Evolutionary conservation across 1,140 invertebrate species (phyloP).

Genomic region (Anastrepha ludens): DNA sequence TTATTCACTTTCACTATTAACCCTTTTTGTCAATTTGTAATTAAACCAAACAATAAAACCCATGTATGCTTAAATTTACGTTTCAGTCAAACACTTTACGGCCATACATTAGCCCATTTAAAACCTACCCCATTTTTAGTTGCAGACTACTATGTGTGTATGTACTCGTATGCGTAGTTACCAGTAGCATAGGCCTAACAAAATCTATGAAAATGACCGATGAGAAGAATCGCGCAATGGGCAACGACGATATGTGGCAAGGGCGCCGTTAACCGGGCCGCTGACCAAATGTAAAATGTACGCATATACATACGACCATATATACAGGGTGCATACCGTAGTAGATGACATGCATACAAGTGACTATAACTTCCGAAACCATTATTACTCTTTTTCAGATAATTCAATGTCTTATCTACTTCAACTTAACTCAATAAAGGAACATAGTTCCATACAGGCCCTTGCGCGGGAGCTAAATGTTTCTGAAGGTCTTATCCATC

Average conservation of each 20-base stretch:
- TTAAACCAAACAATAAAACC: not conserved
- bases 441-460: too few species aligned
- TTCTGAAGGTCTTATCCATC: too few species aligned
- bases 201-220: not conserved
- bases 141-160: not conserved
- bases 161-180: not conserved
- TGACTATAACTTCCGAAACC: not conserved
- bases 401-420: not conserved
- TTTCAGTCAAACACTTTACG: not conserved
- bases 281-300: not conserved
- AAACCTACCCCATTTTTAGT: not conserved
- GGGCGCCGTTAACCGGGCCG: not conserved
- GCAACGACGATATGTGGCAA: not conserved
- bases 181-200: not conserved
- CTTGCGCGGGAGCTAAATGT: too few species aligned
- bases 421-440: too few species aligned
- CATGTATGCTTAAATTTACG: not conserved
- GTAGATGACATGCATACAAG: not conserved
- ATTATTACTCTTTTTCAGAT: not conserved
- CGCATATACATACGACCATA: not conserved
- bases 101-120: not conserved
- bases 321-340: not conserved
- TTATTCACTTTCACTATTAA: not conserved
- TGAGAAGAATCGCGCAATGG: not conserved
- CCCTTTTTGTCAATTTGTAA: slow-evolving; percentile 12